A percentile compares a stretch with the other conserved stretches of the same genome.
Evolutionary conservation across 2,888 invertebrate genomes (phyloP).

Genomic region (Tetrapedia diversipes): DNA sequence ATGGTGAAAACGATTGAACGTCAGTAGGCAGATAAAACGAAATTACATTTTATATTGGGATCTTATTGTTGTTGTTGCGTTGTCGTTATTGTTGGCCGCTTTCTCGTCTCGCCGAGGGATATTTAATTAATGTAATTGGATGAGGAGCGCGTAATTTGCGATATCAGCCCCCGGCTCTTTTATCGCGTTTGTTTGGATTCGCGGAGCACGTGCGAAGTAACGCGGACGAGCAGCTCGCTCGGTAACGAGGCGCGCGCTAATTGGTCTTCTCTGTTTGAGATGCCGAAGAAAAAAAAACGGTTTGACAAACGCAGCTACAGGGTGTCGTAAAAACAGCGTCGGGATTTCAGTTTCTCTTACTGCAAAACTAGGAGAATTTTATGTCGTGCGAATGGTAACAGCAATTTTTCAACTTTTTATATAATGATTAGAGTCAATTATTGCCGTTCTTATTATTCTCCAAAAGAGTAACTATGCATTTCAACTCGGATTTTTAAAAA

Average conservation of each 20-base stretch:
- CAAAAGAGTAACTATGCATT: too few species aligned
- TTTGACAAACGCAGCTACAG: not conserved
- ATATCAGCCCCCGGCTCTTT: slow-evolving; percentile 29
- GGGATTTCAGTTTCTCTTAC: too few species aligned
- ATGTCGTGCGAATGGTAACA: too few species aligned
- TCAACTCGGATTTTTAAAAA: too few species aligned
- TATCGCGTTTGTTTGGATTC: slow-evolving; percentile 49
- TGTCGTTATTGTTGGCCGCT: not conserved
- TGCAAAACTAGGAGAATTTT: too few species aligned
- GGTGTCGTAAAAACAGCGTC: not conserved
- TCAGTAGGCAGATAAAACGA: too few species aligned
- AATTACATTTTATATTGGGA: too few species aligned
- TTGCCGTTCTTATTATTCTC: too few species aligned
- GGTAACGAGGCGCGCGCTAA: slow-evolving; percentile 9
- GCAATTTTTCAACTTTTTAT: too few species aligned
- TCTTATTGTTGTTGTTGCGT: not conserved
- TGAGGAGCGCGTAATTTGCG: slow-evolving; percentile 25
- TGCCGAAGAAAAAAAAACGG: not conserved
- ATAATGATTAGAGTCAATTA: too few species aligned
- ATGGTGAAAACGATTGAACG: too few species aligned
- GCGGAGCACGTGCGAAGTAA: slow-evolving; percentile 29
- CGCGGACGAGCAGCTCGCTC: not conserved
- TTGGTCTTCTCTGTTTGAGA: slow-evolving; percentile 7
- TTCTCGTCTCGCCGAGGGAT: not conserved
- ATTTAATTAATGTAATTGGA: slow-evolving; percentile 50